phyloP scores from a whole-genome alignment of 2,113 vertebrate genomes.

The Zootoca vivipara region DNA sequence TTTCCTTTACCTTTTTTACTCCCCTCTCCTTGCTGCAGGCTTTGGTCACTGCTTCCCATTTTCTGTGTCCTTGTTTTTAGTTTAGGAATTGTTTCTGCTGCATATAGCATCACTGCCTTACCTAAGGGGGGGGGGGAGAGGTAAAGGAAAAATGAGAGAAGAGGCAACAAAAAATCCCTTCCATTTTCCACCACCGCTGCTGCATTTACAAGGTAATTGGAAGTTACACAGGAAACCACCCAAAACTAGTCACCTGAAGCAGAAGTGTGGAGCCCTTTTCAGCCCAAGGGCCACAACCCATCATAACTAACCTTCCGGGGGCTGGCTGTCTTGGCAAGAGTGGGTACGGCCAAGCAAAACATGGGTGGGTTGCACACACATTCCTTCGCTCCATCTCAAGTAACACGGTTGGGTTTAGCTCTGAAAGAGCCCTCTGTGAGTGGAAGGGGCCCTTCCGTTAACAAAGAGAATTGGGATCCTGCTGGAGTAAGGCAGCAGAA shows the following conservation, averaged over 20 bases:
- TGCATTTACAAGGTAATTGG: not conserved
- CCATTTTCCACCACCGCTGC: not conserved
- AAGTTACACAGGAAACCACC: not conserved
- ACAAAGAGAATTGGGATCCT: not conserved
- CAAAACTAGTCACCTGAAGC: not conserved
- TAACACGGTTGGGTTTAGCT: not conserved
- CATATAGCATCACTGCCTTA: constrained; percentile 92
- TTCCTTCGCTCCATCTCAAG: too few species aligned
- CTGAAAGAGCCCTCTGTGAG: not conserved
- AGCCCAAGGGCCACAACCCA: not conserved
- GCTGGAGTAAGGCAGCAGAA: not conserved
- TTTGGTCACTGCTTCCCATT: constrained; percentile 85
- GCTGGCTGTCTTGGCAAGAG: not conserved
- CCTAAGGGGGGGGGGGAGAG: constrained; percentile 73
- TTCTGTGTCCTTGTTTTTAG: constrained; percentile 95
- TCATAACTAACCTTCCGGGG: not conserved
- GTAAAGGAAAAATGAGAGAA: not conserved
- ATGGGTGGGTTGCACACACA: too few species aligned
- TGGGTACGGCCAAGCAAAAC: not conserved
- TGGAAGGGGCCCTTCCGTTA: not conserved
- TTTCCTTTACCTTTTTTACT: constrained; percentile 98
- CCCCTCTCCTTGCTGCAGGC: constrained; percentile 89
- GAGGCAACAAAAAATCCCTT: not conserved
- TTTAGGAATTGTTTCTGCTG: constrained; percentile 96
- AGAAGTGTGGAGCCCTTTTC: not conserved